Evolutionary conservation across 2,797 vertebrate genomes (phyloP), one percentile per base, ranked within the genome.

Genomic region (Alcedo quadribrachys): DNA sequence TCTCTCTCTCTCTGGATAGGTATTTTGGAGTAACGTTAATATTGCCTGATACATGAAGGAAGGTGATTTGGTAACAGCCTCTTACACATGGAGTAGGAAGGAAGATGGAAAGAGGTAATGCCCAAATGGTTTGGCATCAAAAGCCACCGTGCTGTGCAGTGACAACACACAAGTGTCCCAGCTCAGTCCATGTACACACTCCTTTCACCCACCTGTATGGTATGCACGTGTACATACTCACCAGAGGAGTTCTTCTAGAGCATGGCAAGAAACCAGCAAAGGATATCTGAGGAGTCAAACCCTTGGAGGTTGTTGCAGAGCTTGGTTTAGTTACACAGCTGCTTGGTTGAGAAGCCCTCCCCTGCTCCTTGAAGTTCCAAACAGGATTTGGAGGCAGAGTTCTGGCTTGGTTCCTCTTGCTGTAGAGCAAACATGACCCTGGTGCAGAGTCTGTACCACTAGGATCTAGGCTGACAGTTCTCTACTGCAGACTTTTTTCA

Each of bases 391-490:
- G 87, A 87, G 73, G 48, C 61, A 87, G 83, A 93, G 37, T 35
- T 86, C 92, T 92, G 92, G 63, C n/a, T 91, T 51, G 51, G n/a
- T 51, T 92, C 92, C 77, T 91, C 86, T 93, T 86, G 88, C 83
- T 90, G 86, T 20, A 93, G 85, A 94, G 90, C 70, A 88, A 90
- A 90, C 40, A 43, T 81, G 46, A 84, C 75, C 78, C 86, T 88
- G 84, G 88, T 62, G 86, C 92, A 81, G 62, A 87, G 19, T 46
- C 66, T 86, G 66, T 54, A 71, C 75, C 46, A n/a, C 86, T 45
- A n/a, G n/a, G 50, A 84, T 22, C 67, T 81, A 81, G 21, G 43
- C 67, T 90, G 60, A 24, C 46, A 45, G 28, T 30, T 88, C 76
- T 74, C 66, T 84, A 28, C 33, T 40, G n/a, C n/a, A 81, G 69